Conservation (phyloP, 2,113 vertebrate species). For the Atherinomorus stipes region DNA sequence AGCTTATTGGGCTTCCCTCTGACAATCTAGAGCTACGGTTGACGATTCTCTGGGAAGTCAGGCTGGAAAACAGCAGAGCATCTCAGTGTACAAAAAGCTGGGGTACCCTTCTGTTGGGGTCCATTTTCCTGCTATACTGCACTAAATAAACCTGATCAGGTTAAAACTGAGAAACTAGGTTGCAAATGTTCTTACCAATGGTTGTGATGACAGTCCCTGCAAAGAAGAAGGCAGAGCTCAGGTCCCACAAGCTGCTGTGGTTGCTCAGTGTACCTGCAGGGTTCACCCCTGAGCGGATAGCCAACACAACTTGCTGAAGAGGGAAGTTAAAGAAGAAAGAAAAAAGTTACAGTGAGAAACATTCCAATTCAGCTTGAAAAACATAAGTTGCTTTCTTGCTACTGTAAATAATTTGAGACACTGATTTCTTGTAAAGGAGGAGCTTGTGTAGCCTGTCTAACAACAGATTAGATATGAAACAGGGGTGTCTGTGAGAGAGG, state of each 20-base stretch:
- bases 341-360: not conserved
- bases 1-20: too few species aligned
- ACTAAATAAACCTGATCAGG: too few species aligned
- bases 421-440: not conserved
- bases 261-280: constrained; percentile 91
- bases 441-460: not conserved
- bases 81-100: too few species aligned
- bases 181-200: constrained; percentile 86
- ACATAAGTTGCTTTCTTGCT: not conserved
- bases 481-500: not conserved
- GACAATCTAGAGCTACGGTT: too few species aligned
- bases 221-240: constrained; percentile 98
- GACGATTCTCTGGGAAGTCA: too few species aligned
- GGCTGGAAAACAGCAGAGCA: too few species aligned
- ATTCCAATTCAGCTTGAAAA: not conserved
- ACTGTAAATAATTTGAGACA: not conserved
- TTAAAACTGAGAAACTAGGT: too few species aligned
- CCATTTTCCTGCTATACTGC: too few species aligned
- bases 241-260: constrained; percentile 96
- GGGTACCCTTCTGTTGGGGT: too few species aligned
- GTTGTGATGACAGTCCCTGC: constrained; percentile 98
- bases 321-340: not conserved
- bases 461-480: constrained; percentile 3
- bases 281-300: constrained; percentile 94
- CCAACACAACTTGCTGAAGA: constrained; percentile 92